Conservation (phyloP, 2,797 vertebrate genomes). For the Sylvilagus floridanus region DNA sequence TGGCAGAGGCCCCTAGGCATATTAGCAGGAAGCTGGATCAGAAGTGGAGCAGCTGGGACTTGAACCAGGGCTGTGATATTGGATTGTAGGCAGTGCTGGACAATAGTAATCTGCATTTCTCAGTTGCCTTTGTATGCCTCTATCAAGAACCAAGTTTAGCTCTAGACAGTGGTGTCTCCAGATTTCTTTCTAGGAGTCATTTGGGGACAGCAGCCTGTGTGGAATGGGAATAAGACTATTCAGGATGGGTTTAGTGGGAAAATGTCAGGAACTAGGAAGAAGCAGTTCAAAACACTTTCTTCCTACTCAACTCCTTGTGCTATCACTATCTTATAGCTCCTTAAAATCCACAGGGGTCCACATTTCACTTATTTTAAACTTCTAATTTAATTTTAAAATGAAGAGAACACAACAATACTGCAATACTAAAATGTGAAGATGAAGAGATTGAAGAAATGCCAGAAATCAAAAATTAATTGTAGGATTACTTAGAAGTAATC, state of each 20-base stretch:
- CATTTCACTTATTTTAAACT: conserved; percentile 21
- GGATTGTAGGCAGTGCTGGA: too few relatives aligned
- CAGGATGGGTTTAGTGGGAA: neutral
- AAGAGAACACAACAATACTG: neutral
- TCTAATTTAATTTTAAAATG: neutral
- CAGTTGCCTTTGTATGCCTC: neutral
- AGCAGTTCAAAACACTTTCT: neutral
- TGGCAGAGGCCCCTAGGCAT: too few relatives aligned
- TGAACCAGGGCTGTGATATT: too few relatives aligned
- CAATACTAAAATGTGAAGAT: too few relatives aligned
- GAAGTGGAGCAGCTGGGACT: too few relatives aligned
- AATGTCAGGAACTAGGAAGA: neutral
- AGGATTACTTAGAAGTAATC: too few relatives aligned
- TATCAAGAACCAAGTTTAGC: neutral
- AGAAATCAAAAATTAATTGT: too few relatives aligned
- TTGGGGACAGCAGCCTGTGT: fast-evolving
- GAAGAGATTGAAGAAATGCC: too few relatives aligned
- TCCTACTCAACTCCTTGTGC: neutral
- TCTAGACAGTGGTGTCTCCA: neutral
- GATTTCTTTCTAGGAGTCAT: neutral
- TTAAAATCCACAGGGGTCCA: neutral
- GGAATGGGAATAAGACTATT: neutral
- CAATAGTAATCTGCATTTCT: neutral
- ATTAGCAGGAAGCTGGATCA: too few relatives aligned
- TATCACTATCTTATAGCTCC: neutral